phyloP scores from a whole-genome alignment of 2,113 vertebrate species.

The Coreoperca whiteheadi region DNA sequence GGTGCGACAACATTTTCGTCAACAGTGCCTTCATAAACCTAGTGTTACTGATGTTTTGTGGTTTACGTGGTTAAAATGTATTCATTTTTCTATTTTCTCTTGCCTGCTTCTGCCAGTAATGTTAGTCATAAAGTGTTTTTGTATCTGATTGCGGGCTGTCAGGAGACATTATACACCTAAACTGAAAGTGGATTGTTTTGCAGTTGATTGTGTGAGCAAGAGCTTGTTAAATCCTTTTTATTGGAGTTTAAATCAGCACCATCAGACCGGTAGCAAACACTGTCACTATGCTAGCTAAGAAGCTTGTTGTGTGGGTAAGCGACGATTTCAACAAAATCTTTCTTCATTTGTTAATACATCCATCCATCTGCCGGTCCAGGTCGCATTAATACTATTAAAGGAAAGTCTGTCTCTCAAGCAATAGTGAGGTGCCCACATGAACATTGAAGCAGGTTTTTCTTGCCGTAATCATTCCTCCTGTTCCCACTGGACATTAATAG shows the following conservation, averaged over 20 bases:
- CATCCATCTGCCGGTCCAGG: neutral
- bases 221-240: neutral
- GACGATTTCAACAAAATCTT: neutral
- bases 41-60: neutral
- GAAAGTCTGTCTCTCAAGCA: too few relatives aligned
- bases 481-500: too few relatives aligned
- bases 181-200: neutral
- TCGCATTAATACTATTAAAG: too few relatives aligned
- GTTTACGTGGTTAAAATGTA: neutral
- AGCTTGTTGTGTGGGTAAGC: neutral
- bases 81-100: neutral
- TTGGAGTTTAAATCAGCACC: neutral
- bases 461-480: too few relatives aligned
- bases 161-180: neutral
- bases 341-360: too few relatives aligned
- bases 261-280: neutral
- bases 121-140: neutral
- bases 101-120: too few relatives aligned
- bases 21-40: neutral
- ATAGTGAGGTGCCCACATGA: too few relatives aligned
- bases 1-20: constrained; percentile 77
- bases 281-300: neutral
- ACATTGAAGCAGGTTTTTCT: too few relatives aligned
- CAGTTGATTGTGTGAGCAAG: neutral
- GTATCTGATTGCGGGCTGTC: neutral